These are phyloP conservation scores for Lamellibrachia luymesi DNA, from an alignment of 1,140 invertebrate genomes.

Conservation along the genomic window DNA sequence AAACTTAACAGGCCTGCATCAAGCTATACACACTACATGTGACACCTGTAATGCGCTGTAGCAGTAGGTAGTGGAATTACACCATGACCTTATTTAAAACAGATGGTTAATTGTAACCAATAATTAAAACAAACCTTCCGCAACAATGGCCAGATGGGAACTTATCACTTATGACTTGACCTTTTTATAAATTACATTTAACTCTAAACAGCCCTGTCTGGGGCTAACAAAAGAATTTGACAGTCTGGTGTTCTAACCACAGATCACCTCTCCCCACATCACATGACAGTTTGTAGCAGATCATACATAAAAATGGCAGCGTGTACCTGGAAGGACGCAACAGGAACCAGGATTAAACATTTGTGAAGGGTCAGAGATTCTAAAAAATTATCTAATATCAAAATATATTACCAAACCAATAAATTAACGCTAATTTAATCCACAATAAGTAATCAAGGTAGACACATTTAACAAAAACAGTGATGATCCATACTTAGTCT, in stretches of 20 bases:
- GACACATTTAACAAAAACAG: too few species aligned
- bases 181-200: too few species aligned
- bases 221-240: too few species aligned
- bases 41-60: background rate
- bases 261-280: background rate
- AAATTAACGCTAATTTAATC: background rate
- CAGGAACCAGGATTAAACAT: background rate
- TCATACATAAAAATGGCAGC: background rate
- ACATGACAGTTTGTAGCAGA: background rate
- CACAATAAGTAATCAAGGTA: too few species aligned
- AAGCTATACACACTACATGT: background rate
- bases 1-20: background rate
- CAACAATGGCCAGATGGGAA: too few species aligned
- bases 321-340: background rate
- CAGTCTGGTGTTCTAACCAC: too few species aligned
- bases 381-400: background rate
- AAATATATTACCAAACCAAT: too few species aligned
- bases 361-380: background rate
- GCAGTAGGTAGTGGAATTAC: background rate
- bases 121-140: background rate
- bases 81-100: background rate
- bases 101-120: background rate
- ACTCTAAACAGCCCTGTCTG: too few species aligned
- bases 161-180: too few species aligned
- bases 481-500: too few species aligned